Conservation (phyloP, 2,797 vertebrate genomes). For the Urocyon cinereoargenteus region DNA sequence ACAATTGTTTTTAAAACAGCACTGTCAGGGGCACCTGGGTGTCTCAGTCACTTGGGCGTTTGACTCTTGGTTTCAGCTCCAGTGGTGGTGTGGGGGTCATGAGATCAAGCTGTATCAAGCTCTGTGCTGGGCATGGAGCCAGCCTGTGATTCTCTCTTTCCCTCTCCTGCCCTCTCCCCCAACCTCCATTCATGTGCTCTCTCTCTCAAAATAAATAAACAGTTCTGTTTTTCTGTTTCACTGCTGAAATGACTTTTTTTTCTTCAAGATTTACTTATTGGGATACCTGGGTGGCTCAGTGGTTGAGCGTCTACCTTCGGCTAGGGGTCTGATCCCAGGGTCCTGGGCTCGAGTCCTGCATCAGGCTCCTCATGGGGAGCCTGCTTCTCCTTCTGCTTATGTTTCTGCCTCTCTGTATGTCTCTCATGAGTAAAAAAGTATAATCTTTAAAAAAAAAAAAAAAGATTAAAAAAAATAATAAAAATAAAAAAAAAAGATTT, state of each 20-base stretch:
- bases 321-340: too few species aligned
- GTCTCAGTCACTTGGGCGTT: background rate
- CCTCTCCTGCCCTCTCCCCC: background rate
- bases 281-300: too few species aligned
- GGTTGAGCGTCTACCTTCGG: too few species aligned
- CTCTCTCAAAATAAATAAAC: background rate
- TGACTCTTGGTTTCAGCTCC: background rate
- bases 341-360: too few species aligned
- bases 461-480: too few species aligned
- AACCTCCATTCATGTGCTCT: background rate
- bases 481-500: too few species aligned
- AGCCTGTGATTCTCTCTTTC: background rate
- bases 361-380: too few species aligned
- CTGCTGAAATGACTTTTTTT: background rate
- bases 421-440: too few species aligned
- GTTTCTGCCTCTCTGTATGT: too few species aligned
- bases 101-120: background rate
- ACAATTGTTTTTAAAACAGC: background rate
- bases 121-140: background rate
- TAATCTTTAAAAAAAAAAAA: too few species aligned
- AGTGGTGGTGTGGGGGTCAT: background rate
- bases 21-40: background rate
- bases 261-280: background rate
- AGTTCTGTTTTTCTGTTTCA: background rate
- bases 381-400: too few species aligned